Evolutionary conservation across 2,113 vertebrate genomes (phyloP).

Genomic region (Emydura subglobosa): DNA sequence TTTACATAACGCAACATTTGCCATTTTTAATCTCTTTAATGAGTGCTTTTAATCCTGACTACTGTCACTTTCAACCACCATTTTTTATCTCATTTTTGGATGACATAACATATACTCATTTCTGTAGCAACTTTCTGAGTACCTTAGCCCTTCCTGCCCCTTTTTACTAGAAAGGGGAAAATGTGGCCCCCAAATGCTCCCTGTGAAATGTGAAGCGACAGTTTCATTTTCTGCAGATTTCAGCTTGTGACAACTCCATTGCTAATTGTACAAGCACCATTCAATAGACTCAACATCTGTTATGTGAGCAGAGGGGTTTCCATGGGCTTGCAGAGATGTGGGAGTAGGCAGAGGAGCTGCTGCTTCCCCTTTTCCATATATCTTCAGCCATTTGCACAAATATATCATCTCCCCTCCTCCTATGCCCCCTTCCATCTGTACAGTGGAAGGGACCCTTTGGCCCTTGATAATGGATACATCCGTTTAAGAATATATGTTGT

Average conservation of each 20-base stretch:
- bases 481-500: background rate
- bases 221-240: background rate
- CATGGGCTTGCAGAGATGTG: background rate
- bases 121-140: background rate
- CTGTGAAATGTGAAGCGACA: background rate
- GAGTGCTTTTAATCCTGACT: background rate
- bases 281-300: background rate
- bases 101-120: background rate
- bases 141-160: background rate
- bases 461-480: conserved; percentile 10
- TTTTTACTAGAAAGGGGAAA: background rate
- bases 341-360: background rate
- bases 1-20: background rate
- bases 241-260: conserved; percentile 53
- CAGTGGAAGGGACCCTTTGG: background rate
- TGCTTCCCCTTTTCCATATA: background rate
- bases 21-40: conserved; percentile 4
- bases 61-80: background rate
- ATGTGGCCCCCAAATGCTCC: background rate
- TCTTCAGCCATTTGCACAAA: background rate
- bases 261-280: conserved; percentile 12
- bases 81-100: background rate
- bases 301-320: conserved; percentile 16
- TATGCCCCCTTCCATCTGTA: background rate
- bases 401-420: background rate